A percentile compares a stretch with the other conserved stretches of the same genome.
Evolutionary conservation across 2,113 vertebrate genomes (phyloP).

Genomic region (Hiodon tergisus): DNA sequence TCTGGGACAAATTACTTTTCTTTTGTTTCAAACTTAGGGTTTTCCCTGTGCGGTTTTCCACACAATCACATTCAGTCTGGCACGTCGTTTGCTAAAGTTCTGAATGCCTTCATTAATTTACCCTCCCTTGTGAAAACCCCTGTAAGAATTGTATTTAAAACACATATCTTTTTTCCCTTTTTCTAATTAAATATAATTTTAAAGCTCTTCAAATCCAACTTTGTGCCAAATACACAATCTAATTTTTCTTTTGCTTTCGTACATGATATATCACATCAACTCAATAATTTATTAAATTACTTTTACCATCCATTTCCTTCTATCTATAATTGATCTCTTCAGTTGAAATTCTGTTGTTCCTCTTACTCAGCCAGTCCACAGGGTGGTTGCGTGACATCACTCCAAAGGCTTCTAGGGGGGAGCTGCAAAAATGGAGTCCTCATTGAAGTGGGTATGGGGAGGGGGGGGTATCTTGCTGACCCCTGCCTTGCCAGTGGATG

Average conservation of each 20-base stretch:
- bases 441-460: too few relatives aligned
- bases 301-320: constrained; percentile 72
- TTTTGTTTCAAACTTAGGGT: background rate
- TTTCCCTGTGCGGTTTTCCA: background rate
- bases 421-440: constrained; percentile 25
- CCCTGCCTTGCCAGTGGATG: too few relatives aligned
- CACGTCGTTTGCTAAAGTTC: constrained; percentile 43
- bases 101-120: constrained; percentile 56
- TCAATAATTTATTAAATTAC: constrained; percentile 78
- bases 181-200: constrained; percentile 74
- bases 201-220: constrained; percentile 65
- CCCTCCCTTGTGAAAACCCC: constrained; percentile 50
- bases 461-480: too few relatives aligned
- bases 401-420: constrained; percentile 19
- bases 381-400: constrained; percentile 59
- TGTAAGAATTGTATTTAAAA: constrained; percentile 42
- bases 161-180: constrained; percentile 49
- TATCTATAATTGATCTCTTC: constrained; percentile 82
- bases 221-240: constrained; percentile 68
- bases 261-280: constrained; percentile 75
- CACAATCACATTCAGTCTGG: background rate
- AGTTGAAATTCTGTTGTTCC: constrained; percentile 74
- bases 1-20: background rate
- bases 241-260: constrained; percentile 73
- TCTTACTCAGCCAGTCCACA: constrained; percentile 60